Base-by-base conservation (phyloP, 2,888 invertebrate genomes). In the Cephus sareptanus region DNA sequence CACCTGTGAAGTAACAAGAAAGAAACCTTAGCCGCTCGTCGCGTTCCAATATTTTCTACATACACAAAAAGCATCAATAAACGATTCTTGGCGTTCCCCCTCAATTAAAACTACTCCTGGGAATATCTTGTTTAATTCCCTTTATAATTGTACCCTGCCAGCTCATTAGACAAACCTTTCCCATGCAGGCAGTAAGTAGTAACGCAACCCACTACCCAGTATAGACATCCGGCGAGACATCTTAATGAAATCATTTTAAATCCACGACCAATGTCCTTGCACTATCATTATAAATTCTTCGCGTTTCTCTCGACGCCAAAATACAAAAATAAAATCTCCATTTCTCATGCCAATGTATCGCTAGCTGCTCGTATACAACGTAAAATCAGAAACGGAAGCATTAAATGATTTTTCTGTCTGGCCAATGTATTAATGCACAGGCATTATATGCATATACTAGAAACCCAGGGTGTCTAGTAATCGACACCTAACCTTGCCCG, bases 1-100 rank as follows among this genome's bases (percentile, higher is more conserved):
- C 95, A 93, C 94, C 95, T 94, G 88, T 75, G 92, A 92, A 83
- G 76, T 83, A 81, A 83, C 84, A 82, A 79, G 81, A 81, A 79
- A 56, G 0, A 56, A 56, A 56, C 23, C 9, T 56, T 56, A 56
- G 15, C 23, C 0, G 9, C 2, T 9, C 56, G 56, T 56, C 23
- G 23, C 23, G 9, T 56, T 9, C 9, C 23, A 23, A 56, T 56
- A 56, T 40, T 15, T 23, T 23, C 56, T 35, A 75, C 70, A 76
- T 30, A 37, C 40, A 70, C 1, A 15, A 34, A 35, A 35, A 4
- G 11, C 74, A 74, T 74, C 35, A 1, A 74, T 33, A 74, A 56
- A 56, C 56, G 56, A 56, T 56, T 23, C 35, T 12, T 3, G 35
- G 1, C 9, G 23, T 6, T 56, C 0, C 56, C 9, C 56, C 23